Percentiles rank a stretch among this genome's conserved stretches.
Evolutionary conservation across 35 echinoderm and acorn worm genomes (phyloP).

Genomic region (Anneissia japonica): DNA sequence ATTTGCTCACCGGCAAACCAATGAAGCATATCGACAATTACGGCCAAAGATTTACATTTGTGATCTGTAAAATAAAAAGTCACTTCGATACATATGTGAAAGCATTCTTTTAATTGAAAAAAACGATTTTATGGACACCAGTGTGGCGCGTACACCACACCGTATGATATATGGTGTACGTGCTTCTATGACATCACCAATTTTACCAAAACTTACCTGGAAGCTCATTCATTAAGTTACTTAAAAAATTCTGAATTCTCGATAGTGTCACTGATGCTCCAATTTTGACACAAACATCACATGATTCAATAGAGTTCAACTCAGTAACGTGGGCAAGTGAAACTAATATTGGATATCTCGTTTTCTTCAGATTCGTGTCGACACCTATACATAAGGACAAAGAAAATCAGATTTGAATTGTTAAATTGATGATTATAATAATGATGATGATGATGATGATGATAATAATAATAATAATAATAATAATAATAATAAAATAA

Average conservation of each 20-base stretch:
- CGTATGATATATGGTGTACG: too few species aligned
- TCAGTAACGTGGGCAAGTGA: conserved; percentile 59
- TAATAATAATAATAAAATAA: too few species aligned
- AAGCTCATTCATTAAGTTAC: conserved; percentile 32
- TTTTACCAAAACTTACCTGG: conserved; percentile 59
- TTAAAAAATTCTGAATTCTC: conserved; percentile 42
- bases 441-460: too few species aligned
- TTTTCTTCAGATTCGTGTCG: conserved; percentile 90
- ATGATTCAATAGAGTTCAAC: conserved; percentile 21
- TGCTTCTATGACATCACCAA: too few species aligned
- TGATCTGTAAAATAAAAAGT: conserved; percentile 29
- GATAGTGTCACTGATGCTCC: conserved; percentile 75
- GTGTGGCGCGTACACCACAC: too few species aligned
- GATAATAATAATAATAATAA: too few species aligned
- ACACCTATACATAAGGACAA: conserved; percentile 48
- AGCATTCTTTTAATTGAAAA: too few species aligned
- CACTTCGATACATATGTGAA: too few species aligned
- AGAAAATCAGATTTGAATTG: too few species aligned
- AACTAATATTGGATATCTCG: conserved; percentile 64
- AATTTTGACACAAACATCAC: conserved; percentile 37
- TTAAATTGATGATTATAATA: too few species aligned
- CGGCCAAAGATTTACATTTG: conserved; percentile 27
- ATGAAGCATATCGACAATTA: conserved; percentile 59
- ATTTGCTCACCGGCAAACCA: conserved; percentile 63
- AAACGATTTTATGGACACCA: too few species aligned